Evolutionary conservation across 2,797 vertebrate species (phyloP), one percentile per base, ranked within the genome.

Genomic region (Myotis vivesi): DNA sequence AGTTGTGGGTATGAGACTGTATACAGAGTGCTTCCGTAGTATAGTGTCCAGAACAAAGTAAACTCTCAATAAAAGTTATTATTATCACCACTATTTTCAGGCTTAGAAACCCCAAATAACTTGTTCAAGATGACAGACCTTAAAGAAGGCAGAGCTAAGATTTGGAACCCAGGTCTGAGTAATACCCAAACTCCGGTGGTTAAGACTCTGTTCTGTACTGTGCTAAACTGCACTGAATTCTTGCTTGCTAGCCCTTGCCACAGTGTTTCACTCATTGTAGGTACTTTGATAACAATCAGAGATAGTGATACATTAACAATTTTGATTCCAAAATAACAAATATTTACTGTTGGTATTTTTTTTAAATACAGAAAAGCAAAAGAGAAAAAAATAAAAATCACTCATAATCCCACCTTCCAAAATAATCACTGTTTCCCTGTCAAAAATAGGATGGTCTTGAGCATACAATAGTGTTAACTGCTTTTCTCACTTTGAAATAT

Each of bases 401-500:
- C 8, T 79, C 28, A 85, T 75, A 55, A 84, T 59, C 6, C 7
- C 19, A 64, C n/a, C 59, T 95, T 83, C 36, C n/a, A 91, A 97
- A 93, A 81, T 62, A 96, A 77, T 7, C 23, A 91, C 53, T 49
- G 33, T 81, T 92, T 71, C 38, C 8, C 9, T 96, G 93, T 76
- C 53, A 89, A 95, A 93, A 81, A 80, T n/a, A 91, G 36, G 73
- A 85, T 95, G 16, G 57, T 96, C 83, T 36, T 85, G 33, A 94
- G 33, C n/a, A 94, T 64, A 92, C 5, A 91, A 41, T 80, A 91
- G 87, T 86, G 57, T 92, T 64, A 84, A 6, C 73, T 87, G 46
- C 25, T 79, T 91, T 90, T 94, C 44, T 91, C 86, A 81, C 57
- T 95, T 92, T 93, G 86, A 97, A 93, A 96, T 83, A 86, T 57